Evolutionary conservation across 1,140 invertebrate species (phyloP), one percentile per base, ranked within the genome.

Genomic region (Magallana ariakensis): DNA sequence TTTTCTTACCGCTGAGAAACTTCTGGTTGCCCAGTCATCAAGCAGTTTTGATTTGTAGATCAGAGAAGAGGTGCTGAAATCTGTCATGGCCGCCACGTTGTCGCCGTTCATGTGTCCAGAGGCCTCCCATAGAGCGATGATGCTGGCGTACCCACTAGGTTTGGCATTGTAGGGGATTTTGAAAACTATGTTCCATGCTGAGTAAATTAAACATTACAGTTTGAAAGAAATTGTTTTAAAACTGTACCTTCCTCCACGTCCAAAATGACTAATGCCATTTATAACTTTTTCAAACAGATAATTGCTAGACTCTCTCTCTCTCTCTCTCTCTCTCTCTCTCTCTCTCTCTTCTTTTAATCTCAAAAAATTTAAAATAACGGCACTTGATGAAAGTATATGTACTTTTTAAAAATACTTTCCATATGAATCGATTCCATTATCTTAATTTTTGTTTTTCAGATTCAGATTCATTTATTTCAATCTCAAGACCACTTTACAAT

Each of bases 111-210:
- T 55, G n/a, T 85, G 70, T 22, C 66, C 83, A n/a, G 54, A n/a
- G 5, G 87, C 60, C 10, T 85, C 15, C 85, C 85, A 88, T 6
- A 88, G 60, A 54, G 19, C 33, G 13, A 86, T 62, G 58, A 88
- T 88, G 26, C 85, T 86, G 19, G 11, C 75, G 56, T 86, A 88
- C 22, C 87, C 87, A 10, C 84, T 57, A 1, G 87, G 85, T 9
- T 26, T 22, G 10, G 58, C 60, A 7, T 84, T 84, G 16, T 53
- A n/a, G 0, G 87, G 85, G 53, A 86, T 55, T 55, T 88, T 88
- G 19, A 88, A 88, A 26, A 86, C 85, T 8, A 88, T 54, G 60
- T 88, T 85, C 87, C 87, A 88, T 80, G 87, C 87, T 88, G 26
- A 15, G 66, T 19, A 57, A 80, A 58, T 80, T 33, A 1, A 84